These are phyloP conservation scores for Lithodes maja DNA, from an alignment of 2,888 invertebrate genomes.

Conservation along the genomic window DNA sequence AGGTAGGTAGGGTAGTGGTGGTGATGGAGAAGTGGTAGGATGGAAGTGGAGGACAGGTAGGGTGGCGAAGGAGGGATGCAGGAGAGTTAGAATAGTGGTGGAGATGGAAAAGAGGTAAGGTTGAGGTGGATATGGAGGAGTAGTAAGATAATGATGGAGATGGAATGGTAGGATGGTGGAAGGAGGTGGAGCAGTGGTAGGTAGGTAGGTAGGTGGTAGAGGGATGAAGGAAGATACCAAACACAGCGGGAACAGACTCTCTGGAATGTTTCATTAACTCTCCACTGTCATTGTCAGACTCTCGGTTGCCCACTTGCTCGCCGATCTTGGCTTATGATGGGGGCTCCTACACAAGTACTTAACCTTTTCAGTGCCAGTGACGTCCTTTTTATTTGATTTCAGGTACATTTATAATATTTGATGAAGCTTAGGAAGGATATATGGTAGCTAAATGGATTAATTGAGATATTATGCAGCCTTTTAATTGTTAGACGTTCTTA, in stretches of 20 bases:
- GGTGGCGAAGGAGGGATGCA: not conserved
- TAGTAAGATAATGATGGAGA: not conserved
- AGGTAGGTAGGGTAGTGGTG: not conserved
- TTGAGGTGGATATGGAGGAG: not conserved
- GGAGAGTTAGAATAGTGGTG: not conserved
- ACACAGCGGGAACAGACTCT: constrained; percentile 26
- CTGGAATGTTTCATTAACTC: constrained; percentile 55
- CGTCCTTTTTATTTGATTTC: too few relatives aligned
- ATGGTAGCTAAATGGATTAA: too few relatives aligned
- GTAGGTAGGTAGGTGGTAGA: not conserved
- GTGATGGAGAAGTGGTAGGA: not conserved
- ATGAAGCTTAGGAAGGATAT: too few relatives aligned
- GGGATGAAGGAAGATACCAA: constrained; percentile 9
- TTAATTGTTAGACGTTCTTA: too few relatives aligned
- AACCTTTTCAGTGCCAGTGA: not conserved
- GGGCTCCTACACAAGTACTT: not conserved
- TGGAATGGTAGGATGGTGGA: not conserved
- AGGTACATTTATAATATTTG: too few relatives aligned
- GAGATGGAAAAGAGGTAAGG: not conserved
- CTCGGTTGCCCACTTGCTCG: constrained; percentile 12
- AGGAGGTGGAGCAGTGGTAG: not conserved
- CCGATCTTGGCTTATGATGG: not conserved
- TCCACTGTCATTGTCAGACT: constrained; percentile 37
- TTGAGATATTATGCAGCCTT: too few relatives aligned
- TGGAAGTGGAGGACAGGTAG: not conserved